Conservation (phyloP, 2,888 invertebrate genomes). For the Lasioglossum leucozonium region DNA sequence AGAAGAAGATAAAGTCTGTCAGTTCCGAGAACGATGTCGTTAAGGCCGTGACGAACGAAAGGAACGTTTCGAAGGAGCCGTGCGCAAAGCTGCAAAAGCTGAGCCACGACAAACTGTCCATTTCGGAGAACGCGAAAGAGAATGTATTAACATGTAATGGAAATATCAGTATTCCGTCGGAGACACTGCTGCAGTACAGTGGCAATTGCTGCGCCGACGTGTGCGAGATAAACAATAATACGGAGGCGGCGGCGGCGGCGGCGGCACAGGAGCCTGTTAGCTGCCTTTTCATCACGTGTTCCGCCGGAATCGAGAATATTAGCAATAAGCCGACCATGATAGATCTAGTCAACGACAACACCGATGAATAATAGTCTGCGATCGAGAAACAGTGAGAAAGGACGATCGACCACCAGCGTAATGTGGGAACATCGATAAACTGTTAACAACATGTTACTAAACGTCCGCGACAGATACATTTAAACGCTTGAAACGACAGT, state of each 20-base stretch:
- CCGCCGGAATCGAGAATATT: constrained; percentile 26
- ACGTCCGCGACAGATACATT: background rate
- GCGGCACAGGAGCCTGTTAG: background rate
- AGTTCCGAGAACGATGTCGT: background rate
- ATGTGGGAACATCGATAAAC: background rate
- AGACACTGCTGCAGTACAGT: constrained; percentile 35
- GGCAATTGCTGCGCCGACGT: constrained; percentile 27
- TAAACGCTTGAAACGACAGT: background rate
- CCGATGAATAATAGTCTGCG: constrained; percentile 38
- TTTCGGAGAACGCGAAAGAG: constrained; percentile 39
- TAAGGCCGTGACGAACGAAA: background rate
- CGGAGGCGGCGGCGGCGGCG: background rate
- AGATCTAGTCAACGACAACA: constrained; percentile 53
- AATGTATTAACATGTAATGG: constrained; percentile 26
- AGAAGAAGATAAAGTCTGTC: background rate
- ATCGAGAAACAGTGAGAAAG: background rate
- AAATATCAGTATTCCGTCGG: constrained; percentile 9
- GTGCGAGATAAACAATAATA: constrained; percentile 52
- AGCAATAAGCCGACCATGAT: constrained; percentile 36
- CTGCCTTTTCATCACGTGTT: constrained; percentile 9
- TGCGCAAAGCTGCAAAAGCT: background rate
- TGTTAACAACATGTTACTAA: background rate
- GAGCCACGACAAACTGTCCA: background rate
- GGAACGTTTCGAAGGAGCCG: background rate
- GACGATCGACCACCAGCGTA: background rate